Conservation (phyloP, 2,113 vertebrate genomes). For the Phaethon lepturus region DNA sequence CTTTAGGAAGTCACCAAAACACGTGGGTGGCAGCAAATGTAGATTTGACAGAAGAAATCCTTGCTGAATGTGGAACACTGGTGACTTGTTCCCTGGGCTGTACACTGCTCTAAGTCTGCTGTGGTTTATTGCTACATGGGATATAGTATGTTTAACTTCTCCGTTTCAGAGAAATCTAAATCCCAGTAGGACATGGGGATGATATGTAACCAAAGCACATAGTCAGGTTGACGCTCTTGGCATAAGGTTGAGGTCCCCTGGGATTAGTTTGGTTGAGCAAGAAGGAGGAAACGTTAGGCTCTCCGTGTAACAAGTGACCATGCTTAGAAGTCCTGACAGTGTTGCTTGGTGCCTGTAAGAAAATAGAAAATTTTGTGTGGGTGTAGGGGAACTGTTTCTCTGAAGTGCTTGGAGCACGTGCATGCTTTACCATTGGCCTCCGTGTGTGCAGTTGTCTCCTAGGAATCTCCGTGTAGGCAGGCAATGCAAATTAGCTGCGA, state of each 20-base stretch:
- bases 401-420: background rate
- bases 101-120: background rate
- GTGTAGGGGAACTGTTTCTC: background rate
- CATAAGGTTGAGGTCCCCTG: rapidly evolving
- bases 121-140: rapidly evolving
- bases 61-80: rapidly evolving
- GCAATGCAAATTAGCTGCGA: rapidly evolving
- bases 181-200: rapidly evolving
- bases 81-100: too few relatives aligned
- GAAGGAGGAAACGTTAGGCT: background rate
- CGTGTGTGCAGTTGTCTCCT: rapidly evolving
- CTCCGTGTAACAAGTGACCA: rapidly evolving
- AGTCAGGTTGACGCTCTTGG: rapidly evolving
- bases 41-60: background rate
- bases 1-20: background rate
- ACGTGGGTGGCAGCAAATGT: rapidly evolving
- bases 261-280: background rate
- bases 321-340: rapidly evolving
- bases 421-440: rapidly evolving
- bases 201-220: rapidly evolving
- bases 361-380: background rate
- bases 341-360: background rate
- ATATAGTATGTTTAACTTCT: rapidly evolving
- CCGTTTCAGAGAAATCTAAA: background rate
- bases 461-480: background rate